phyloP scores from a whole-genome alignment of 2,797 vertebrate genomes.

The Buceros bicornis region DNA sequence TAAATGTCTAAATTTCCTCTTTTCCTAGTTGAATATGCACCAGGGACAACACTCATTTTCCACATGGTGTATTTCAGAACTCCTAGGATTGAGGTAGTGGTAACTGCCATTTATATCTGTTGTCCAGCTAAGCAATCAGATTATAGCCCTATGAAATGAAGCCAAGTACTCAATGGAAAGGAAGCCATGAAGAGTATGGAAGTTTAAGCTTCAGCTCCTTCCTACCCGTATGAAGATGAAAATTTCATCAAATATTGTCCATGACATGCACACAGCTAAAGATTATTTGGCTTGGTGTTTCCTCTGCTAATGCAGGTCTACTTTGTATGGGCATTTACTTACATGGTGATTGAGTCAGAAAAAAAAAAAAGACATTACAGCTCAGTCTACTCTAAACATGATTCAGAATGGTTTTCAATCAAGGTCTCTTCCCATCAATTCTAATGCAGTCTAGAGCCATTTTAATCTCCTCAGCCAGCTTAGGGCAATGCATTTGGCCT shows the following conservation, averaged over 20 bases:
- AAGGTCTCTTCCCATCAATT: background rate
- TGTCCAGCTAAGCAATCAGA: background rate
- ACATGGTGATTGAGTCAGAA: background rate
- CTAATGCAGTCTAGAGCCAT: background rate
- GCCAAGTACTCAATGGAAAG: background rate
- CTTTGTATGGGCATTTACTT: background rate
- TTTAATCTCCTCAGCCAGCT: background rate
- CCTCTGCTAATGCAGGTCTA: background rate
- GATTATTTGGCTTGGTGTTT: background rate
- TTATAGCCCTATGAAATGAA: background rate
- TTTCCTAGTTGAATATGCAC: background rate
- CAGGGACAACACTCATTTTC: background rate
- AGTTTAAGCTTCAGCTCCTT: background rate
- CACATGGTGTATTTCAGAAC: background rate
- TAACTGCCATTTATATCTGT: background rate
- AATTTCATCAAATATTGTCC: background rate
- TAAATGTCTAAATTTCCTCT: background rate
- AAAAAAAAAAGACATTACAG: background rate
- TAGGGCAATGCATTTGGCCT: background rate
- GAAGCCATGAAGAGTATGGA: background rate
- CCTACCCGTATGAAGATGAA: background rate
- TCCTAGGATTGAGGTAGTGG: background rate
- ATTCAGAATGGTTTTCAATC: background rate
- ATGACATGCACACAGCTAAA: background rate
- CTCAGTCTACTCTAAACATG: background rate